Evolutionary conservation across 2,888 invertebrate species (phyloP).

Genomic region (Hypena proboscidalis): DNA sequence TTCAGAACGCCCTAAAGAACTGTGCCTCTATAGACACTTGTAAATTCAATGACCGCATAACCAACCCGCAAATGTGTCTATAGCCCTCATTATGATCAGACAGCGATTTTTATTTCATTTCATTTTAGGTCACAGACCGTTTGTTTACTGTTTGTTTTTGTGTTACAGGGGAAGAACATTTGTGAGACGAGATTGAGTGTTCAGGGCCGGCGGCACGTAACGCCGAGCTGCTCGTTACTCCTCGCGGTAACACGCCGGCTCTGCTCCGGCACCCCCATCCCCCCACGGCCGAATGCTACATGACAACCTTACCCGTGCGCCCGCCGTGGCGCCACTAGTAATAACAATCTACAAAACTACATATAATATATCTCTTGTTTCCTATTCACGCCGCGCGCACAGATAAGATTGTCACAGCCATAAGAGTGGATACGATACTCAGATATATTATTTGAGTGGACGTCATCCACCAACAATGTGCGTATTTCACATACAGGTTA

Average conservation of each 20-base stretch:
- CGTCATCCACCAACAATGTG: conserved; percentile 64
- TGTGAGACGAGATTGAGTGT: conserved; percentile 92
- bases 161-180: conserved; percentile 92
- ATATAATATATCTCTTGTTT: too few species aligned
- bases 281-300: too few species aligned
- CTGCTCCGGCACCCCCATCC: conserved; percentile 15
- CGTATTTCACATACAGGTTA: conserved; percentile 67
- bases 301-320: too few species aligned
- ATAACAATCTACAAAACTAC: too few species aligned
- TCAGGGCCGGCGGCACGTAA: conserved; percentile 71
- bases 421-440: conserved; percentile 19
- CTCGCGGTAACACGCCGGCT: conserved; percentile 1
- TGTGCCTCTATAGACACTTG: too few species aligned
- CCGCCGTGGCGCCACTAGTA: conserved; percentile 1
- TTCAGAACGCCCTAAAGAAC: background rate
- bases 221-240: too few species aligned
- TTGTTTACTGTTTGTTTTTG: conserved; percentile 60
- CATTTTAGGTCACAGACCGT: too few species aligned
- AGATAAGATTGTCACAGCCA: background rate
- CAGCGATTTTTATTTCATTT: too few species aligned
- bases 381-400: conserved; percentile 3
- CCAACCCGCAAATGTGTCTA: too few species aligned
- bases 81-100: too few species aligned
- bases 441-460: conserved; percentile 54
- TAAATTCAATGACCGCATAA: too few species aligned